phyloP scores from a whole-genome alignment of 2,797 vertebrate species.

The Oophaga sylvatica region DNA sequence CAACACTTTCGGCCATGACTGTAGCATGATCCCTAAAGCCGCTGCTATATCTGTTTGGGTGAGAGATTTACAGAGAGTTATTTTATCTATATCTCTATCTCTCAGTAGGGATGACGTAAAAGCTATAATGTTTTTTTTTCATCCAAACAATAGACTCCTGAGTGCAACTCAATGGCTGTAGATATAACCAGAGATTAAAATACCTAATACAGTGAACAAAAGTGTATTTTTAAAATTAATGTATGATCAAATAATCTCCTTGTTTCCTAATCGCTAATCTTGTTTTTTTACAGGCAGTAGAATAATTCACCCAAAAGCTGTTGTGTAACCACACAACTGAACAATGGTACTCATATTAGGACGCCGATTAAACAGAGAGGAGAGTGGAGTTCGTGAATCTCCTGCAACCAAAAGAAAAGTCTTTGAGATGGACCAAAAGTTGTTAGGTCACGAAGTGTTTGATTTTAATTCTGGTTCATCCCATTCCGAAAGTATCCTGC shows the following conservation, averaged over 20 bases:
- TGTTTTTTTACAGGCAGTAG: conserved; percentile 22
- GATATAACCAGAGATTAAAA: too few species aligned
- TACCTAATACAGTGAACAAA: not conserved
- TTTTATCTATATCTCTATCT: too few species aligned
- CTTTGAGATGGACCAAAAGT: conserved; percentile 93
- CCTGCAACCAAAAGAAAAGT: conserved; percentile 96
- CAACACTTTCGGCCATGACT: too few species aligned
- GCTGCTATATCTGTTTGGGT: too few species aligned
- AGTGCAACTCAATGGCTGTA: too few species aligned
- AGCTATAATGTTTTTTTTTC: too few species aligned
- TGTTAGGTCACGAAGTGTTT: conserved; percentile 85
- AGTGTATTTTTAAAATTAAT: not conserved
- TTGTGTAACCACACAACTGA: conserved; percentile 77
- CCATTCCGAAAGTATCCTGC: conserved; percentile 92
- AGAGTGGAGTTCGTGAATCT: conserved; percentile 88
- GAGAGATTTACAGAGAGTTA: too few species aligned
- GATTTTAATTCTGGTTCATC: conserved; percentile 93
- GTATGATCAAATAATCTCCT: not conserved
- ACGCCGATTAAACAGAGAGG: conserved; percentile 93
- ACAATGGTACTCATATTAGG: conserved; percentile 98
- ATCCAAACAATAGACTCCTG: too few species aligned
- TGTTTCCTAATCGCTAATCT: not conserved
- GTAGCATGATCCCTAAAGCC: too few species aligned
- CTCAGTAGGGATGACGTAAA: too few species aligned
- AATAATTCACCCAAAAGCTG: conserved; percentile 69